A percentile compares a stretch with the other conserved stretches of the same genome.
Conservation (phyloP, 1,140 invertebrate species). For the Luehdorfia chinensis region DNA sequence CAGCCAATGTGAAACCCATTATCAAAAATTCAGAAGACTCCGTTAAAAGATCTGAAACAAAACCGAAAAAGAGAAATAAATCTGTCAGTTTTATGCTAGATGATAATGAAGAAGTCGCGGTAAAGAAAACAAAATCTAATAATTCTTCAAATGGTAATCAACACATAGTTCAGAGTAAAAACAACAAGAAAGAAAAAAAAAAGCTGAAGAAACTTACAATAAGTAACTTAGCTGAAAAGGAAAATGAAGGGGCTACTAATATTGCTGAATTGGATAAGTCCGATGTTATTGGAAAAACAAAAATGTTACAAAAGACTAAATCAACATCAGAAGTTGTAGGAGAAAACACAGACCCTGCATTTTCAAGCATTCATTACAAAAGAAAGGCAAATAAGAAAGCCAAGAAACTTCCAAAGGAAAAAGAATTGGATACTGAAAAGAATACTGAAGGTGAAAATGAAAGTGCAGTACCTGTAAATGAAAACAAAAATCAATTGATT, state of each 20-base stretch:
- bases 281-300: constrained; percentile 11
- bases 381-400: too few species aligned
- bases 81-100: constrained; percentile 65
- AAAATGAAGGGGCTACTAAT: constrained; percentile 19
- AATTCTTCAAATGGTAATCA: constrained; percentile 21
- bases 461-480: constrained; percentile 16
- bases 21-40: background rate
- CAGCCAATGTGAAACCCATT: background rate
- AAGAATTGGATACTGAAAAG: background rate
- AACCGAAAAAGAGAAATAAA: constrained; percentile 61
- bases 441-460: constrained; percentile 8
- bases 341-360: too few species aligned
- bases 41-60: constrained; percentile 13
- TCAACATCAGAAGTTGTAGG: constrained; percentile 6
- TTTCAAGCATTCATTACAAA: too few species aligned
- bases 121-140: constrained; percentile 54
- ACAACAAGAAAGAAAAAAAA: constrained; percentile 25
- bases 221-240: constrained; percentile 28
- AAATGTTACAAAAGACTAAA: constrained; percentile 12
- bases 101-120: constrained; percentile 41
- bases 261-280: constrained; percentile 4
- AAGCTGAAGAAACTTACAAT: constrained; percentile 28
- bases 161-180: constrained; percentile 17
- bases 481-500: constrained; percentile 17
- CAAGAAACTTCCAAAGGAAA: constrained; percentile 2